Base-by-base conservation (phyloP, 2,113 vertebrate genomes). In the Cisticola juncidis region DNA sequence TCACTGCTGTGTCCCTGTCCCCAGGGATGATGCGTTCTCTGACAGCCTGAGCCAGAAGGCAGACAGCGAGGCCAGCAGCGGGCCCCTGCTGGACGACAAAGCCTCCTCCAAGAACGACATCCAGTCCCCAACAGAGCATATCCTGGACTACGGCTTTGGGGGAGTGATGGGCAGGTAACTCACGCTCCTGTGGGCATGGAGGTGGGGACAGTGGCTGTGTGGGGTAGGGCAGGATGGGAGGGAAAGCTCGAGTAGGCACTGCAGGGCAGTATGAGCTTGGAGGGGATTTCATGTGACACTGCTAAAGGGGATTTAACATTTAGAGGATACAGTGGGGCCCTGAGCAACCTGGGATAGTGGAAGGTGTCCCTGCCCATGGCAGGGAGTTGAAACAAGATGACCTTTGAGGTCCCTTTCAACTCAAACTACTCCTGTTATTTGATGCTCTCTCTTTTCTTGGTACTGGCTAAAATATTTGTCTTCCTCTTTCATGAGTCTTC, bases 1-100 rank as follows among this genome's bases (percentile, higher is more conserved):
- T 61, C 42, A 7, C 69, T 91, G 80, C 38, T 23, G 48, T 14
- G 12, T 95, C 54, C 45, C 53, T 97, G 77, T 95, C 65, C 79
- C 61, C 56, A 99, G 99, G 98, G 99, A 99, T 8, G 99, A 99
- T 44, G 99, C 99, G 0, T 99, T 99, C 97, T 99, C 99, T 0
- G 99, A 99, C 98, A 99, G 98, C 96, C 98, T 99, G 88, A 99
- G 99, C 87, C 99, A 99, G 97, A 99, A 99, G 96, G 99, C 99
- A 0, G 99, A 99, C 92, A 99, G 99, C 3, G 99, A 99, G 97
- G 99, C 99, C 0, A 99, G 99, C 98, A 99, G 99, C 4, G 99
- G 99, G 10, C 99, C 99, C 0, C 92, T 99, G 85, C 97, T 99
- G 94, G 99, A 99, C 1, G 99, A 99, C 62, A 99, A 99, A 96